Percentiles rank a stretch among this genome's conserved stretches.
Conservation (phyloP, 2,113 vertebrate species). For the Anser cygnoides region DNA sequence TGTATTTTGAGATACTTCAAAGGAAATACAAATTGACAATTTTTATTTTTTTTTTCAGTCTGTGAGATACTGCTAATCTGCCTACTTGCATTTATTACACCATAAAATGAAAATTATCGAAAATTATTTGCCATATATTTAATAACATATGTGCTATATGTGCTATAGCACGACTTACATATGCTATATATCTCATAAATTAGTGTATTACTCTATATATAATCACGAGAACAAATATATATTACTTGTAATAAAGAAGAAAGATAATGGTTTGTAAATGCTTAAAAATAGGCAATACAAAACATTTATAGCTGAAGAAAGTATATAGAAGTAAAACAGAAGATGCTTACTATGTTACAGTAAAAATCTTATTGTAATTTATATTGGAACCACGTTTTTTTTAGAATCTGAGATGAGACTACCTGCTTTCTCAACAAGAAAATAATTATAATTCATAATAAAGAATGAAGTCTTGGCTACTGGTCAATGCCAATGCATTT, state of each 20-base stretch:
- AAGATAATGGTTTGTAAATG: neutral
- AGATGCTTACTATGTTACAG: neutral
- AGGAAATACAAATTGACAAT: neutral
- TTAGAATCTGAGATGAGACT: neutral
- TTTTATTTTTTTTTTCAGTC: neutral
- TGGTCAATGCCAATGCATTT: neutral
- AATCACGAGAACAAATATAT: neutral
- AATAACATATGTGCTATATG: neutral
- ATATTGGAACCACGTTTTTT: neutral
- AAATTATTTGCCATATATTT: neutral
- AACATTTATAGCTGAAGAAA: neutral
- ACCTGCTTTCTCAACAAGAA: neutral
- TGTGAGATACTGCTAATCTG: neutral
- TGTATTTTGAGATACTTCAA: neutral
- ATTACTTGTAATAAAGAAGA: neutral
- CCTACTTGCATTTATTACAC: neutral
- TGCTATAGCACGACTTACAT: neutral
- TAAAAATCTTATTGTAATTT: neutral
- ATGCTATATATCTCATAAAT: neutral
- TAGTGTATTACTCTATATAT: neutral
- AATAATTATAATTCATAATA: neutral
- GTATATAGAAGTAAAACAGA: neutral
- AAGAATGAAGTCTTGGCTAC: neutral
- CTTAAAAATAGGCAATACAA: neutral
- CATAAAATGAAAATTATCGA: neutral